These are phyloP conservation scores for Caenorhabditis drosophilae DNA, from an alignment of 2,888 invertebrate species.

Conservation along the genomic window DNA sequence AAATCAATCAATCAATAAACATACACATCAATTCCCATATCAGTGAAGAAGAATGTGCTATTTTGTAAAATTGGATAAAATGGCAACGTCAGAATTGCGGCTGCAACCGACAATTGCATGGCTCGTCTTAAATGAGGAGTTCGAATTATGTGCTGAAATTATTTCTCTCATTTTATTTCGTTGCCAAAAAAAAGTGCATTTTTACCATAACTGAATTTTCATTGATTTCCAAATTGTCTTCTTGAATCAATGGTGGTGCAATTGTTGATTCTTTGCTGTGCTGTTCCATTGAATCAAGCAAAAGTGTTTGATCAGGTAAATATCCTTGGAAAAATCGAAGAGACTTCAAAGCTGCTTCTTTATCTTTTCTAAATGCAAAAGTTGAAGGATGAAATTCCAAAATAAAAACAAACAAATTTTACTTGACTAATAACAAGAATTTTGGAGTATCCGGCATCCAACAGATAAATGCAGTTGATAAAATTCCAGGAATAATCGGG, in stretches of 20 bases:
- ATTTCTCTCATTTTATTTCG: neutral
- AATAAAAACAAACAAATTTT: too few species aligned
- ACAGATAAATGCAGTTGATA: slow-evolving; percentile 51
- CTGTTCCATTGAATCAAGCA: slow-evolving; percentile 35
- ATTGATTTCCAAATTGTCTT: neutral
- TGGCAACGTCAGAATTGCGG: slow-evolving; percentile 56
- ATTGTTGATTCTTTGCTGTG: slow-evolving; percentile 28
- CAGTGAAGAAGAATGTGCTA: slow-evolving; percentile 58
- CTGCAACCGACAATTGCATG: slow-evolving; percentile 53
- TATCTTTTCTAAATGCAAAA: too few species aligned
- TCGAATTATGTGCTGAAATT: slow-evolving; percentile 33
- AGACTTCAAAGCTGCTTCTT: slow-evolving; percentile 43
- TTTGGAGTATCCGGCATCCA: slow-evolving; percentile 66
- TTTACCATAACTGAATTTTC: slow-evolving; percentile 21
- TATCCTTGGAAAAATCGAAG: slow-evolving; percentile 57
- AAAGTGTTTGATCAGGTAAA: slow-evolving; percentile 24
- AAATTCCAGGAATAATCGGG: slow-evolving; percentile 59
- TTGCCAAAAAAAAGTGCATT: neutral
- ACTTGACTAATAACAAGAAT: slow-evolving; percentile 47
- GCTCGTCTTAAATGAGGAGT: slow-evolving; percentile 56
- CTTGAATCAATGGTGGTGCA: neutral
- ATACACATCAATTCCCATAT: slow-evolving; percentile 46
- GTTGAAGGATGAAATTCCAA: too few species aligned
- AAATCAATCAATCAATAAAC: slow-evolving; percentile 4
- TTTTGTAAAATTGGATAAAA: slow-evolving; percentile 65